These are phyloP conservation scores for Hyperopisus bebe DNA, from an alignment of 2,113 vertebrate species.

Conservation along the genomic window DNA sequence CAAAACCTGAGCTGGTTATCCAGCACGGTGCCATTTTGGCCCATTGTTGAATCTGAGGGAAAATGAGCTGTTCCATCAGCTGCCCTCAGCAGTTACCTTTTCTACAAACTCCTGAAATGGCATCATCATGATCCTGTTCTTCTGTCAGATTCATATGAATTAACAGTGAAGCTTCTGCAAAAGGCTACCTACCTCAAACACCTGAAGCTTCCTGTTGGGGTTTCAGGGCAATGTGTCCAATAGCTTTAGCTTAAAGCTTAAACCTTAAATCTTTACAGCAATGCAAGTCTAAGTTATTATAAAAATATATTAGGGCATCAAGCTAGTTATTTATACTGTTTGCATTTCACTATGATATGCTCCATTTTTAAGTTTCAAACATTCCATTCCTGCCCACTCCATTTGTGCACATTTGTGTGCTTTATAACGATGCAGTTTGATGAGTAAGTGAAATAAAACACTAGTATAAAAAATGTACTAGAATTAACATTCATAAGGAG, in stretches of 20 bases:
- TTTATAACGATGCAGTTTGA: background rate
- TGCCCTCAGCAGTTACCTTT: background rate
- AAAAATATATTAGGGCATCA: background rate
- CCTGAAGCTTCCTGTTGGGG: background rate
- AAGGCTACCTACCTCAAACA: background rate
- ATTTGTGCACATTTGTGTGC: background rate
- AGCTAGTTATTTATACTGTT: background rate
- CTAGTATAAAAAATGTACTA: background rate
- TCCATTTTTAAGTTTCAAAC: background rate
- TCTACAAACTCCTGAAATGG: background rate
- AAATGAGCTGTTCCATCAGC: background rate
- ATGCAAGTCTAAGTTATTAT: background rate
- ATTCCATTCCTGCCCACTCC: background rate
- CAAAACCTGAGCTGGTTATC: background rate
- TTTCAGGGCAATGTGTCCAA: background rate
- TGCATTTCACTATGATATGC: background rate
- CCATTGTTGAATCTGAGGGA: background rate
- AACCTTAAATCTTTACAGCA: background rate
- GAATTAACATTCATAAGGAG: background rate
- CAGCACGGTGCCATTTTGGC: slow-evolving; percentile 1
- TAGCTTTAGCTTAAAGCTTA: background rate
- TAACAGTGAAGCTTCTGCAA: slow-evolving; percentile 11
- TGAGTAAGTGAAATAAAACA: no score
- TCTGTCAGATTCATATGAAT: background rate
- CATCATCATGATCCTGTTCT: background rate